Percentiles rank a stretch among this genome's conserved stretches.
Evolutionary conservation across 2,797 vertebrate species (phyloP).

Genomic region (Pseudomugil tenellus): DNA sequence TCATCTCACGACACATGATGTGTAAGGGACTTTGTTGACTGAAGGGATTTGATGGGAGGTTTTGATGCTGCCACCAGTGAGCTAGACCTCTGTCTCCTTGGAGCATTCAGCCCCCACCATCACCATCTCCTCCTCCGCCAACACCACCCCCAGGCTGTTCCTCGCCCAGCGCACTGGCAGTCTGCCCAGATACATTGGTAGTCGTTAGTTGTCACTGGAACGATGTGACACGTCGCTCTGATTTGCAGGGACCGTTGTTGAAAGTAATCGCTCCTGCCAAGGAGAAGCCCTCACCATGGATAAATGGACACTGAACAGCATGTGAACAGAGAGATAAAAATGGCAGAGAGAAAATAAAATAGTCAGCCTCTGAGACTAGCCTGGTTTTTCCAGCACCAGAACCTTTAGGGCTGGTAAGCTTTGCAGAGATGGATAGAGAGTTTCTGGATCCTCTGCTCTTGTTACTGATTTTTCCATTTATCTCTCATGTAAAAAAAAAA

Average conservation of each 20-base stretch:
- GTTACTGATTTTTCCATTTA: slow-evolving; percentile 15
- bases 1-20: slow-evolving; percentile 69
- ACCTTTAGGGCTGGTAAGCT: slow-evolving; percentile 36
- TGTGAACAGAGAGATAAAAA: slow-evolving; percentile 76
- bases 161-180: slow-evolving; percentile 67
- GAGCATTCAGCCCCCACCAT: slow-evolving; percentile 39
- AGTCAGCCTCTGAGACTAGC: slow-evolving; percentile 50
- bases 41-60: slow-evolving; percentile 68
- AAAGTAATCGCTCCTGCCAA: slow-evolving; percentile 75
- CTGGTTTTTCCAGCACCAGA: slow-evolving; percentile 15
- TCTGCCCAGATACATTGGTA: slow-evolving; percentile 73
- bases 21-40: slow-evolving; percentile 72
- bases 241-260: slow-evolving; percentile 72
- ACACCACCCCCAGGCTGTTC: slow-evolving; percentile 43
- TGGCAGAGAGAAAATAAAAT: slow-evolving; percentile 68
- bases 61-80: slow-evolving; percentile 71
- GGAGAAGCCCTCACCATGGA: slow-evolving; percentile 65
- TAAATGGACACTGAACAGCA: slow-evolving; percentile 73
- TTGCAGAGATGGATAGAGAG: slow-evolving; percentile 18
- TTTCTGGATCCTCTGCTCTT: slow-evolving; percentile 13
- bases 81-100: slow-evolving; percentile 71
- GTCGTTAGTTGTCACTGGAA: slow-evolving; percentile 77
- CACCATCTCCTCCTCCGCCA: background rate
- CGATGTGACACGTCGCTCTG: slow-evolving; percentile 72
- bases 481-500: slow-evolving; percentile 26